phyloP scores from a whole-genome alignment of 2,113 vertebrate species.

The Mastomys coucha region DNA sequence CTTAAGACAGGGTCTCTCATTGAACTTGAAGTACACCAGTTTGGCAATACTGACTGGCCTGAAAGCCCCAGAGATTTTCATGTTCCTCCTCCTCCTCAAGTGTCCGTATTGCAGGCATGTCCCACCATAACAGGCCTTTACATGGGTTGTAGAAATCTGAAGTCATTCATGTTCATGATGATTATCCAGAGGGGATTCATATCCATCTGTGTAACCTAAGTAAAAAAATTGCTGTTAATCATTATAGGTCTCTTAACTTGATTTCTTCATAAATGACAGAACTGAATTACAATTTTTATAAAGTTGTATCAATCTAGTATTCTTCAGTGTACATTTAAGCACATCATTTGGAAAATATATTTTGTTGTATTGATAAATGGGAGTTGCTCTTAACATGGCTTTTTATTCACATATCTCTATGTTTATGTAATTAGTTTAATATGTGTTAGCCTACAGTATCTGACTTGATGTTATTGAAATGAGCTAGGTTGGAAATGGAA shows the following conservation, averaged over 20 bases:
- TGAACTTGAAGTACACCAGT: neutral
- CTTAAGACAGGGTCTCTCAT: neutral
- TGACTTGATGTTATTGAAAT: neutral
- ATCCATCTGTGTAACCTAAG: neutral
- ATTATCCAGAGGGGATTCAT: constrained; percentile 23
- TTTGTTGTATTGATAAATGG: neutral
- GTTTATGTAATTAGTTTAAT: constrained; percentile 5
- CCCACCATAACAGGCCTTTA: neutral
- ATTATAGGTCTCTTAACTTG: constrained; percentile 22
- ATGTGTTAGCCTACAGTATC: neutral
- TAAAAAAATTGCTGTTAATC: constrained; percentile 4
- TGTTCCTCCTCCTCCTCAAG: neutral
- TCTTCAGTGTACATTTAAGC: neutral
- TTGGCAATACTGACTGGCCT: too few relatives aligned
- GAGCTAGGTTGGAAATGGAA: constrained; percentile 1
- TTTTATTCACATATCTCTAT: neutral
- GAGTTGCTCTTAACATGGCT: neutral
- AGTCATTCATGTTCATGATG: constrained; percentile 12
- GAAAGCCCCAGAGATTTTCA: neutral
- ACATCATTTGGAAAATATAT: neutral
- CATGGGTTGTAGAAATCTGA: neutral
- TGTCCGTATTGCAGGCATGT: neutral
- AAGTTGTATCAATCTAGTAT: neutral
- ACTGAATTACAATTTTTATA: constrained; percentile 3
- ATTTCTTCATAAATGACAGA: constrained; percentile 37